Base-by-base conservation (phyloP, 2,797 vertebrate species). In the Gallinago stenura region DNA sequence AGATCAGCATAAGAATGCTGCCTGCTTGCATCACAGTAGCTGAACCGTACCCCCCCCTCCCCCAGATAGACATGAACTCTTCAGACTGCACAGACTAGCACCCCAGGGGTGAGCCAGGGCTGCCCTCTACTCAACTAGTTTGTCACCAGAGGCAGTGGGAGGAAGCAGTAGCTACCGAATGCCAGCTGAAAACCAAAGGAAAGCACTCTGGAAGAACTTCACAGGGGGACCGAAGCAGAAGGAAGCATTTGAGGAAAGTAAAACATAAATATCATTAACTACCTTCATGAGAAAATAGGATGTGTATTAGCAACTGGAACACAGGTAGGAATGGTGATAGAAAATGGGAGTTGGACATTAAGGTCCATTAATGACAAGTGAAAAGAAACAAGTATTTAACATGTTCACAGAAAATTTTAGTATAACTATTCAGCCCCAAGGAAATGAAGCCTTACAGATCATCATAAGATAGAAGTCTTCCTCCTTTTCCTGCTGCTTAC, bases 401-500 rank as follows among this genome's bases (percentile, higher is more conserved):
- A 57, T 1, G 6, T 64, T 81, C 20, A 91, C 30, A 39, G 41
- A 72, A 68, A 6, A 66, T 48, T 77, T 85, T 33, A 50, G 28
- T 4, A 8, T 45, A 82, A 46, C 14, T 61, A 31, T 87, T 69
- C 78, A 72, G 57, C 13, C 43, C 20, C n/a, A 77, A 25, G 21
- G 19, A 88, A 93, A 81, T 4, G 3, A 83, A 79, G 21, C 71
- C 28, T 45, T 82, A 72, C 6, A 57, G 31, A 56, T 26, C 26
- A 82, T 57, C 11, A 12, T 4, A 70, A 75, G 8, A 19, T 13
- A 3, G 12, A n/a, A 2, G 10, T 2, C 18, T 17, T 58, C 54
- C 33, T 62, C 41, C 12, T 72, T 48, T 84, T 60, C 30, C 50
- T 51, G 16, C 28, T 76, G 24, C 97, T 96, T 97, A 99, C 98